Conservation (phyloP, 2,113 vertebrate genomes). For the Cyprinodon variegatus region DNA sequence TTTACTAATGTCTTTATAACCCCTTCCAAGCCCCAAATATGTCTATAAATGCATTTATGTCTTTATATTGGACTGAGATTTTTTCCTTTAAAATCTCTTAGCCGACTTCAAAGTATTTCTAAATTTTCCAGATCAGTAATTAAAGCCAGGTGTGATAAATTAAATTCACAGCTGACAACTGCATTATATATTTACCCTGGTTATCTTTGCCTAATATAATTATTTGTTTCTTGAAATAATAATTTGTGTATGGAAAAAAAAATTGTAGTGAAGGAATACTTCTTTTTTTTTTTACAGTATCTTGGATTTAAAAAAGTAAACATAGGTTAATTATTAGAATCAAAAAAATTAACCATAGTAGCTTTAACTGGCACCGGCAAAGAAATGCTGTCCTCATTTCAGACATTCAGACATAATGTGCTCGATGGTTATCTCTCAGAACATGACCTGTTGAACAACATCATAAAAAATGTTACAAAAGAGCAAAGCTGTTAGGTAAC, state of each 20-base stretch:
- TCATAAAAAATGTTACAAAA: conserved; percentile 14
- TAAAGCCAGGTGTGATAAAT: too few relatives aligned
- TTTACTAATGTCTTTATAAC: too few relatives aligned
- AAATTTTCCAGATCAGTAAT: too few relatives aligned
- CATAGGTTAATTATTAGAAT: too few relatives aligned
- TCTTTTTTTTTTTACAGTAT: not conserved
- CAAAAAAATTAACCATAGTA: too few relatives aligned
- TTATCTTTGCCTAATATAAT: not conserved
- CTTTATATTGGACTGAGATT: too few relatives aligned
- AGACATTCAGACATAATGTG: not conserved
- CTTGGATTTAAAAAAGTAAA: too few relatives aligned
- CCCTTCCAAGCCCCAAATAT: too few relatives aligned
- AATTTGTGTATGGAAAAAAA: not conserved
- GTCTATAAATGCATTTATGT: too few relatives aligned
- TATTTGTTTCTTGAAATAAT: not conserved
- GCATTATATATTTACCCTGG: not conserved
- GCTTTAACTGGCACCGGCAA: not conserved
- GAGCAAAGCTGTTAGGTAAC: conserved; percentile 22
- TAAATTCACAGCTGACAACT: not conserved
- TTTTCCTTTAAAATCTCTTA: too few relatives aligned
- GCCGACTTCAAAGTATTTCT: too few relatives aligned
- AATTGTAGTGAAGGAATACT: not conserved
- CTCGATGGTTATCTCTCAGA: conserved; percentile 9
- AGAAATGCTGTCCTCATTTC: not conserved
- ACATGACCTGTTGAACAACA: not conserved